Conservation (phyloP, 2,113 vertebrate genomes). For the Holacanthus passer region DNA sequence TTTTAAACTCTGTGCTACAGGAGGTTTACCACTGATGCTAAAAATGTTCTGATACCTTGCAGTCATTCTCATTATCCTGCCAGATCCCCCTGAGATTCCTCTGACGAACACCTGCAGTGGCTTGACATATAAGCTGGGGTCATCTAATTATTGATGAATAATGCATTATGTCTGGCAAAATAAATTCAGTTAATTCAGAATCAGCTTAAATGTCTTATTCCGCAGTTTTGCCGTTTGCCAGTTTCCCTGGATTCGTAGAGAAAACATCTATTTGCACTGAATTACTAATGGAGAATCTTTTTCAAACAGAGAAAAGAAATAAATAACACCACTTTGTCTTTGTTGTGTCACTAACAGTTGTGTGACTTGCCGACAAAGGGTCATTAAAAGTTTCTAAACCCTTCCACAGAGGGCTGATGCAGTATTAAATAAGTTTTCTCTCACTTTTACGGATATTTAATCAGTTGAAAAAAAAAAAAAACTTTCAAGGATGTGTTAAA, state of each 20-base stretch:
- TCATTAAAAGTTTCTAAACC: slow-evolving; percentile 79
- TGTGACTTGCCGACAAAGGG: slow-evolving; percentile 73
- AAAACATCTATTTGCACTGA: slow-evolving; percentile 42
- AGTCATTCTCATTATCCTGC: slow-evolving; percentile 65
- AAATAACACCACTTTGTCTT: slow-evolving; percentile 49
- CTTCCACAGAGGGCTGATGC: slow-evolving; percentile 18
- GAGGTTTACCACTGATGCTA: slow-evolving; percentile 28
- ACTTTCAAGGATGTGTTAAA: slow-evolving; percentile 26
- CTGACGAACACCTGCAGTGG: slow-evolving; percentile 65
- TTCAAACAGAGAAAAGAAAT: slow-evolving; percentile 29
- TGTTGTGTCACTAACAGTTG: slow-evolving; percentile 63
- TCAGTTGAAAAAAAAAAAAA: slow-evolving; percentile 49
- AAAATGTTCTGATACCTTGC: slow-evolving; percentile 48
- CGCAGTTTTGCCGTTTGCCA: slow-evolving; percentile 20
- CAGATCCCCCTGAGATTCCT: slow-evolving; percentile 24
- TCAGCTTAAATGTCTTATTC: slow-evolving; percentile 9
- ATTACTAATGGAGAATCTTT: slow-evolving; percentile 33
- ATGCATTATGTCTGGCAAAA: slow-evolving; percentile 48
- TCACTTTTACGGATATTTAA: slow-evolving; percentile 60
- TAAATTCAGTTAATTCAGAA: slow-evolving; percentile 23
- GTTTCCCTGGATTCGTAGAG: slow-evolving; percentile 24
- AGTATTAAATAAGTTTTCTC: slow-evolving; percentile 26
- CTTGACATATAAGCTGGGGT: slow-evolving; percentile 57
- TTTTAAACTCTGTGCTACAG: slow-evolving; percentile 6
- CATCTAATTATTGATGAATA: slow-evolving; percentile 68